phyloP scores from a whole-genome alignment of 2,797 vertebrate genomes.

The Mastacembelus armatus region DNA sequence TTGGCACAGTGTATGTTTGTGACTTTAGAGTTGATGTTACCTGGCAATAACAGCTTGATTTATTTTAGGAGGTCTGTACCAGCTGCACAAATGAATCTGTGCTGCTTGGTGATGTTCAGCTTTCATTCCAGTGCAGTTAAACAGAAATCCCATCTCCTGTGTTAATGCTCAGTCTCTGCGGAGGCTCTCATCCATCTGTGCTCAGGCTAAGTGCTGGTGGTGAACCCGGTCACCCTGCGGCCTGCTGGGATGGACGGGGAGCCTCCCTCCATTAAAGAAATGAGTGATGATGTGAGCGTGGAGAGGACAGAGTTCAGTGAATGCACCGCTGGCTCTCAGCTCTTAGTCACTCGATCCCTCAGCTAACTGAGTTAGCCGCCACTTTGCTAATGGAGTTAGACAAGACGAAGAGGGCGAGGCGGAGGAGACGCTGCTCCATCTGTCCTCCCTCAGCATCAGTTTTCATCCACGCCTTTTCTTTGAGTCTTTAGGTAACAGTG shows the following conservation, averaged over 20 bases:
- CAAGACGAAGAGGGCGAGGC: slow-evolving; percentile 72
- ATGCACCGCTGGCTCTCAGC: slow-evolving; percentile 49
- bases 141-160: background rate
- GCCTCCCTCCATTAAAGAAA: slow-evolving; percentile 57
- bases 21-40: no score
- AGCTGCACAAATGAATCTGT: no score
- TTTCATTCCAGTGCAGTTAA: no score
- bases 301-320: slow-evolving; percentile 49
- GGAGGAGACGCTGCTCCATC: slow-evolving; percentile 60
- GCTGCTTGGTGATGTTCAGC: no score
- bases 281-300: slow-evolving; percentile 60
- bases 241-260: slow-evolving; percentile 25
- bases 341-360: slow-evolving; percentile 63
- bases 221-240: slow-evolving; percentile 24
- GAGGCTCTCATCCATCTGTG: background rate
- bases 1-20: no score
- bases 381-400: slow-evolving; percentile 85
- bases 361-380: slow-evolving; percentile 81
- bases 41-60: no score
- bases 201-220: background rate
- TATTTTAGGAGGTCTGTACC: no score
- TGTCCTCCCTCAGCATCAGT: slow-evolving; percentile 40
- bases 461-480: no score
- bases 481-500: no score
- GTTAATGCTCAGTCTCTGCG: background rate